Conservation (phyloP, 2,113 vertebrate genomes). For the Ascaphus truei region DNA sequence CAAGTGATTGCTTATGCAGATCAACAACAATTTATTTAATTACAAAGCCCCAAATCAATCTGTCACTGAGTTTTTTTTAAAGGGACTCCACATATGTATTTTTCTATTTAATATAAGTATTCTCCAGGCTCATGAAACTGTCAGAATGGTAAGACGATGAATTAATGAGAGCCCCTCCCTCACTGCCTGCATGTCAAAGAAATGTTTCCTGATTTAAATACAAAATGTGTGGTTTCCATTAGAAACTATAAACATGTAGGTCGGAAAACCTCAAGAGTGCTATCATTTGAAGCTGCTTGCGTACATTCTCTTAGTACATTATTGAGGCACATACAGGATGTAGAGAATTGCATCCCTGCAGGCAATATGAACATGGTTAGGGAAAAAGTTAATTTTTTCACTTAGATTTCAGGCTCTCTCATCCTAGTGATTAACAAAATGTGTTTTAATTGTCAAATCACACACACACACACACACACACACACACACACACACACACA, state of each 20-base stretch:
- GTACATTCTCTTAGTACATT: constrained; percentile 31
- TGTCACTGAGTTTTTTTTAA: constrained; percentile 28
- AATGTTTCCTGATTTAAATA: constrained; percentile 51
- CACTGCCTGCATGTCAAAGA: constrained; percentile 42
- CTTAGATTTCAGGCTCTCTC: background rate
- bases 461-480: no score
- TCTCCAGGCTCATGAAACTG: constrained; percentile 47
- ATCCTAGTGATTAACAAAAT: background rate
- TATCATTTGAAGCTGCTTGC: constrained; percentile 36
- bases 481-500: no score
- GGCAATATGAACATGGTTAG: background rate
- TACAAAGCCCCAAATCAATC: background rate
- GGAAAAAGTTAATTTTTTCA: background rate
- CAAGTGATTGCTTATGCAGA: background rate
- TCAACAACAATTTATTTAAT: background rate
- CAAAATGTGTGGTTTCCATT: constrained; percentile 54
- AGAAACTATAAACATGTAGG: constrained; percentile 49
- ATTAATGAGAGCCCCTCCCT: constrained; percentile 40
- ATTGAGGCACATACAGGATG: background rate
- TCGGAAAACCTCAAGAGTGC: constrained; percentile 41
- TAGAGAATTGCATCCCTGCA: background rate
- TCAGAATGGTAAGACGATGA: constrained; percentile 44
- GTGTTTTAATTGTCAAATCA: background rate
- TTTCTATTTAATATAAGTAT: constrained; percentile 39
- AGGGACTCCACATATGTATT: constrained; percentile 4